phyloP scores from a whole-genome alignment of 2,797 vertebrate species.

The Falco berigora region DNA sequence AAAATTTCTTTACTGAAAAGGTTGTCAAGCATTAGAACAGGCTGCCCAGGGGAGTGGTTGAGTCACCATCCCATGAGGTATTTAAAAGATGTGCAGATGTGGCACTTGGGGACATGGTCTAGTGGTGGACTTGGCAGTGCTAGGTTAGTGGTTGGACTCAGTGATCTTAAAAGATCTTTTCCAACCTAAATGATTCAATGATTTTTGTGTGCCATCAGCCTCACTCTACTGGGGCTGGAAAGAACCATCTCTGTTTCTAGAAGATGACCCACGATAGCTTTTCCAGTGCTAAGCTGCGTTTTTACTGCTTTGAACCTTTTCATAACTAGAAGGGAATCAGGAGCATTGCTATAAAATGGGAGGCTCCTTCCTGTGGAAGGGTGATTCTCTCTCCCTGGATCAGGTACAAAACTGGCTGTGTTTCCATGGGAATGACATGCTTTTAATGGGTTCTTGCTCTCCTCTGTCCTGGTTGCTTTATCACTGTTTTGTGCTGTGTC shows the following conservation, averaged over 20 bases:
- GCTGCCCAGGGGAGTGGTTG: too few relatives aligned
- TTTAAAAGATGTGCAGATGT: too few relatives aligned
- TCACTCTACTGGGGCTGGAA: neutral
- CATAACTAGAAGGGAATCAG: neutral
- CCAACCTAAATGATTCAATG: too few relatives aligned
- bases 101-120: too few relatives aligned
- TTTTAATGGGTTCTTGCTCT: neutral
- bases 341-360: neutral
- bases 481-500: neutral
- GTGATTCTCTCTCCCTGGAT: neutral
- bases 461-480: neutral
- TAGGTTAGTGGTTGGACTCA: too few relatives aligned
- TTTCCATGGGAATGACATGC: neutral
- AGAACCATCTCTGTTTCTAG: neutral
- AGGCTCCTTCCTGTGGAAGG: neutral
- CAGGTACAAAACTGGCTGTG: neutral
- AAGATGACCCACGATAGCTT: neutral
- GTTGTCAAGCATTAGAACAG: too few relatives aligned
- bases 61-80: too few relatives aligned
- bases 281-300: neutral
- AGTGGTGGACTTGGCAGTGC: too few relatives aligned
- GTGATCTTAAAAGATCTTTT: too few relatives aligned
- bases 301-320: neutral
- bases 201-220: neutral
- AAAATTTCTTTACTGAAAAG: too few relatives aligned